These are phyloP conservation scores for Threskiornis aethiopicus DNA, from an alignment of 2,797 vertebrate species.

Conservation along the genomic window DNA sequence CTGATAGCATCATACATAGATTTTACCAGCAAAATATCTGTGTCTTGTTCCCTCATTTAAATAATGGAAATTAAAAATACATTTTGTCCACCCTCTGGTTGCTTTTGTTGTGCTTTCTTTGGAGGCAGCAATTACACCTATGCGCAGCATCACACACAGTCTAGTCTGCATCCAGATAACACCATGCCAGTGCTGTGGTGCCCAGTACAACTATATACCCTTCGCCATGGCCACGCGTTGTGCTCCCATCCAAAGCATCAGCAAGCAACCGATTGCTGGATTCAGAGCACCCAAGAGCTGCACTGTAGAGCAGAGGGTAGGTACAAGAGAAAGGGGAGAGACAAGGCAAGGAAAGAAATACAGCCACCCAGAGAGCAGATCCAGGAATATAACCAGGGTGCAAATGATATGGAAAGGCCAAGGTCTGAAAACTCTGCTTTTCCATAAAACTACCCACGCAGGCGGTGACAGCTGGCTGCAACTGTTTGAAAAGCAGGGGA, in stretches of 20 bases:
- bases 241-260: not conserved
- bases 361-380: not conserved
- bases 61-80: not conserved
- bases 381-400: not conserved
- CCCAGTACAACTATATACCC: rapidly evolving
- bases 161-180: not conserved
- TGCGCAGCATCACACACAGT: not conserved
- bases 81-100: not conserved
- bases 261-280: not conserved
- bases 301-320: not conserved
- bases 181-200: not conserved
- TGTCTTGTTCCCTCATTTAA: not conserved
- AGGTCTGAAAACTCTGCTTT: not conserved
- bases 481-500: conserved; percentile 2
- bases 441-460: not conserved
- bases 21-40: not conserved
- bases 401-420: not conserved
- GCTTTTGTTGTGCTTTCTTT: not conserved
- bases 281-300: not conserved
- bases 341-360: not conserved
- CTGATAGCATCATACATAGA: not conserved
- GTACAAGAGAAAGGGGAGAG: not conserved
- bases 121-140: not conserved
- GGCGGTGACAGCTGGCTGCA: conserved; percentile 31
- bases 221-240: rapidly evolving